Evolutionary conservation across 2,888 invertebrate species (phyloP), one percentile per base, ranked within the genome.

Genomic region (Fissipunctia ypsillon): DNA sequence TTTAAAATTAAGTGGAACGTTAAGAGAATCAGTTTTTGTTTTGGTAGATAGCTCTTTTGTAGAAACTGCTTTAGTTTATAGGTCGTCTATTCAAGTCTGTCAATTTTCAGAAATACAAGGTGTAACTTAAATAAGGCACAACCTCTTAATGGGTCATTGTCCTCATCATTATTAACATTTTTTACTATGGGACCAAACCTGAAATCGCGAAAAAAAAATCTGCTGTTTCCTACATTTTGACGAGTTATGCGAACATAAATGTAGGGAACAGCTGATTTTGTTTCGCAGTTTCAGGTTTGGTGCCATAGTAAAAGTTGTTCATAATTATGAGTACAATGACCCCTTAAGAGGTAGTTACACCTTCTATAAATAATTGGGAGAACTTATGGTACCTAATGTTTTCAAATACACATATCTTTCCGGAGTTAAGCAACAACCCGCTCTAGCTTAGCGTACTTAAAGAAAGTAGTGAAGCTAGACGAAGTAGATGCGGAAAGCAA

Each of bases 401-500:
- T 63, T 45, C 14, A 31, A 43, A 56, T 81, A 57, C 41, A 61
- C 35, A 50, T 14, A 76, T 48, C 31, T 63, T n/a, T 2, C 12
- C 6, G n/a, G 56, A 65, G 54, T 69, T 45, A 63, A 61, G 16
- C 25, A 28, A 80, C 31, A 75, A 31, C 31, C 48, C 38, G 31
- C 22, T 82, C 54, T 63, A 75, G 31, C 69, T 43, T 22, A 54
- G 25, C 0, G 14, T 69, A 77, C 59, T 65, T 65, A 6, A 50
- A 59, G 45, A 68, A 80, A 72, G 50, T 52, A 56, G 43, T 54
- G 31, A 45, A n/a, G 48, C 48, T 57, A 69, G 38, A 68, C 65
- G 54, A n/a, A 63, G 14, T 22, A 31, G 41, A 69, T 66, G 52
- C 22, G 52, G 74, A 57, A 73, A 38, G 19, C 16, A 45, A 80